phyloP scores from a whole-genome alignment of 2,888 invertebrate species.

The Sphaeridia pumilis region DNA sequence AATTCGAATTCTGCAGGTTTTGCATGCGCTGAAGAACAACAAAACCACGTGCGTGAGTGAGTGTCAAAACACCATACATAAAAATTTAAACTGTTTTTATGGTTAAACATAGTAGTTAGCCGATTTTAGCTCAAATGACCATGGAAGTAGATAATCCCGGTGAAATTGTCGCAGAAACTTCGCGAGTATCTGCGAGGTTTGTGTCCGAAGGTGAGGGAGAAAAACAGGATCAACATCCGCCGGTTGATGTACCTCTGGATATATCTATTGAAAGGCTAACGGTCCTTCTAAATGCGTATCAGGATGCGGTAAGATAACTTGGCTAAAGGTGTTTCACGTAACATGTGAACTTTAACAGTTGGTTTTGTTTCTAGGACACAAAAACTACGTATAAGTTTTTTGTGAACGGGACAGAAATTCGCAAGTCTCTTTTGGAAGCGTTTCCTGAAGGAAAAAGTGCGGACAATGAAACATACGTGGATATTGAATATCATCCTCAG shows the following conservation, averaged over 20 bases:
- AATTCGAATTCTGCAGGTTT: too few species aligned
- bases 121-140: too few species aligned
- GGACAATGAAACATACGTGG: constrained; percentile 57
- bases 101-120: too few species aligned
- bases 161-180: too few species aligned
- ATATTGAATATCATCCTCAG: constrained; percentile 70
- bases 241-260: constrained; percentile 69
- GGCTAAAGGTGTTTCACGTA: neutral
- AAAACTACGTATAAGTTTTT: constrained; percentile 52
- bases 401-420: constrained; percentile 78
- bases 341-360: neutral
- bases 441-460: constrained; percentile 53
- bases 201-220: constrained; percentile 80
- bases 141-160: constrained; percentile 4
- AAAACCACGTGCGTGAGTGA: too few species aligned
- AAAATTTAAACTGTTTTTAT: too few species aligned
- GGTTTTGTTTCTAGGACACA: constrained; percentile 8
- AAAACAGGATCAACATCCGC: constrained; percentile 50
- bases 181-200: constrained; percentile 42
- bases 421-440: constrained; percentile 56
- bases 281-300: constrained; percentile 73
- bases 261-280: constrained; percentile 70
- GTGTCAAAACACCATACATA: too few species aligned
- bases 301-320: constrained; percentile 54
- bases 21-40: too few species aligned